Base-by-base conservation (phyloP, 2,888 invertebrate genomes). In the Myopa testacea region DNA sequence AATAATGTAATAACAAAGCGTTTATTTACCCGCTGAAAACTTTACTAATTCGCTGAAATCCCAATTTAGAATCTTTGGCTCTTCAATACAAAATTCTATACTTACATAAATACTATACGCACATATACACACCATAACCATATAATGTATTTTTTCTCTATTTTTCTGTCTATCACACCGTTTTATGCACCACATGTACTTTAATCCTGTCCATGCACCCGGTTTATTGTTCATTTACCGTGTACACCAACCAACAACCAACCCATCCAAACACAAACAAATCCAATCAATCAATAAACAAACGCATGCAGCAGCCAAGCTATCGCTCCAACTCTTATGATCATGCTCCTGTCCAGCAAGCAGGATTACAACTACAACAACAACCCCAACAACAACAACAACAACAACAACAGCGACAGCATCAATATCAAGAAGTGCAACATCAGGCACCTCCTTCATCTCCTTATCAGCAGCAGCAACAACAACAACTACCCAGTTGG, bases 261-360 rank as follows among this genome's bases (percentile, higher is more conserved):
- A 81, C 80, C 62, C 62, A 74, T 78, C 77, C 78, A 79, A 75
- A 68, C 76, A 81, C 74, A 52, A 63, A 70, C 77, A 76, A 75
- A 77, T 78, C 69, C 78, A 73, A 62, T 75, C 65, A 77, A 76
- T 81, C 50, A 52, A 50, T 55, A 58, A 76, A n/a, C 65, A 37
- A 55, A 55, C 8, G 38, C 60, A 74, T 69, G 68, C 75, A 71
- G 45, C 77, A 65, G 58, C 67, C 70, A 71, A 38, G 38, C 40
- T 85, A 86, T 84, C 84, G 83, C 81, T 84, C 85, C 70, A 81
- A 85, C 63, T 82, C 85, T 38, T 78, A 81, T 79, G 83, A 81
- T 80, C 82, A 82, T 3, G 14, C 50, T 14, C 8, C 10, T 14
- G 10, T 50, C 50, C 55, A n/a, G 10, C 55, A 16, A n/a, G 34